Evolutionary conservation across 2,113 vertebrate genomes (phyloP), one percentile per base, ranked within the genome.

Genomic region (Osmerus eperlanus): DNA sequence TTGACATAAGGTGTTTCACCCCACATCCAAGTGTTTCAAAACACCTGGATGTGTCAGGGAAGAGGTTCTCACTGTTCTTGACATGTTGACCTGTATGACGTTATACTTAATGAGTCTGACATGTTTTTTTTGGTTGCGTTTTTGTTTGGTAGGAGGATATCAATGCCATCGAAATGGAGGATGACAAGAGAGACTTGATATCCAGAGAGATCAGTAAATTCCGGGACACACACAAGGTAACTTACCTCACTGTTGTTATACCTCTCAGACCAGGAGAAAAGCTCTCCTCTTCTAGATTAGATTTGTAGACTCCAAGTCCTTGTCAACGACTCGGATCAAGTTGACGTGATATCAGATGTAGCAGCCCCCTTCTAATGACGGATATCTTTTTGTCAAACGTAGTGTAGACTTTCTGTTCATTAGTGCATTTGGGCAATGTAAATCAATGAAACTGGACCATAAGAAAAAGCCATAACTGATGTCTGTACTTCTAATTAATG

Each of bases 151-250:
- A 98, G 95, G 93, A 98, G 92, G 97, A 99, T 90, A 98, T 99
- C 93, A 98, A 96, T 90, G 96, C 95, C 84, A 99, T 99, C 91
- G 97, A 99, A 91, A 95, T 99, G 92, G 97, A 99, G 89, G 97
- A 99, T 86, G 97, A 99, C 89, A 99, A 99, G 93, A 94, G 97
- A 93, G 97, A 99, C 92, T 90, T 99, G 92, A 99, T 99, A 93
- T 99, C 97, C 83, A 94, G 97, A 91, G 97, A 99, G 94, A 99
- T 99, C 93, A 99, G 96, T 94, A 99, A 99, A 95, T 99, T 99
- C 92, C 94, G 97, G 81, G 97, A 99, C 87, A 99, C 97, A 79
- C 97, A 99, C 91, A 99, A 98, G 97, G 97, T 99, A 86, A 93
- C 87, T 90, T 90, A 92, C 91, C 74, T 70, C 71, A 70, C 65